phyloP scores from a whole-genome alignment of 2,888 invertebrate genomes.

The Lepidocyrtinus sp. region DNA sequence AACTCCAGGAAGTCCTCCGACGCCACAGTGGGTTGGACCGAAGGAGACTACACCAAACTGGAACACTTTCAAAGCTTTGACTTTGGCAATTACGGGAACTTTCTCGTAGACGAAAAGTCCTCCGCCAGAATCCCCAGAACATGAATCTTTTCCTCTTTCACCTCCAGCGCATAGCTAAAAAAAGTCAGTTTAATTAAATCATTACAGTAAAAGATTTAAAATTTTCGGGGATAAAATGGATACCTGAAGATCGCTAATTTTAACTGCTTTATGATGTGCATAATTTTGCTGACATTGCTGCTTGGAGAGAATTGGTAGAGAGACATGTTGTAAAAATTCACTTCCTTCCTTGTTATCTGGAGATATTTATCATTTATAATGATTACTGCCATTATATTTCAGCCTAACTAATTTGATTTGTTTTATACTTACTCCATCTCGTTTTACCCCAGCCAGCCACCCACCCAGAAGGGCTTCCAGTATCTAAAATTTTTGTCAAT shows the following conservation, averaged over 20 bases:
- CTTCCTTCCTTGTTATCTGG: constrained; percentile 63
- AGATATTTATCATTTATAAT: background rate
- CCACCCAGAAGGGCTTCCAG: constrained; percentile 72
- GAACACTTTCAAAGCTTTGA: constrained; percentile 62
- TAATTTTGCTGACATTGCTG: constrained; percentile 66
- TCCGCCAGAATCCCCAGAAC: constrained; percentile 66
- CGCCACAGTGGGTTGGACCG: constrained; percentile 64
- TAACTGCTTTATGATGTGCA: constrained; percentile 46
- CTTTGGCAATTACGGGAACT: background rate
- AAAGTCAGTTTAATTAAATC: constrained; percentile 5
- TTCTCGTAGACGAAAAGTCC: constrained; percentile 47
- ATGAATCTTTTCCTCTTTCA: constrained; percentile 58
- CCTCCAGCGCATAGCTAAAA: constrained; percentile 69
- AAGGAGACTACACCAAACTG: constrained; percentile 65
- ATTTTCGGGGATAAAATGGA: no score
- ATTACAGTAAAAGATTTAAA: background rate
- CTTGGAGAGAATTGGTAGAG: constrained; percentile 63
- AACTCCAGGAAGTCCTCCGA: constrained; percentile 64
- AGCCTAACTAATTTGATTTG: background rate
- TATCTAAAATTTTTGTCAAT: constrained; percentile 8
- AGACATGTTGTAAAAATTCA: constrained; percentile 56
- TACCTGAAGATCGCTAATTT: constrained; percentile 63
- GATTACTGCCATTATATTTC: no score
- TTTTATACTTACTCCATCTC: constrained; percentile 63
- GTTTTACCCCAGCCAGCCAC: constrained; percentile 82